Percentiles rank a stretch among this genome's conserved stretches.
Evolutionary conservation across 2,113 vertebrate species (phyloP).

Genomic region (Mionectes macconnelli): DNA sequence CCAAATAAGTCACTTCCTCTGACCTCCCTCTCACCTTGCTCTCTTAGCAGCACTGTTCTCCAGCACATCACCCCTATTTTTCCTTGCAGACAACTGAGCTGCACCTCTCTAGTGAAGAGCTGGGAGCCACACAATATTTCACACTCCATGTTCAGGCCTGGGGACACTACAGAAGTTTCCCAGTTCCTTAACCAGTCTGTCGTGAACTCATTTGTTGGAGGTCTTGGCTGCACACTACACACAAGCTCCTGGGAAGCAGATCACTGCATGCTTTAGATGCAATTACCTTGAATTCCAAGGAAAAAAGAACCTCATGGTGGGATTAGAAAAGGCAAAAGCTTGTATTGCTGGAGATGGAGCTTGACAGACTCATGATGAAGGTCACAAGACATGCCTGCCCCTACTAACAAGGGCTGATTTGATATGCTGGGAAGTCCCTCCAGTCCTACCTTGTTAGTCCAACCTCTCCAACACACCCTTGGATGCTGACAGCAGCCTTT

Average conservation of each 20-base stretch:
- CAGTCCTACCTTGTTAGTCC: not conserved
- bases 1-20: not conserved
- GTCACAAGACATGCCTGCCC: not conserved
- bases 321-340: conserved; percentile 35
- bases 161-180: not conserved
- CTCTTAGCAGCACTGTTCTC: not conserved
- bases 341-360: not conserved
- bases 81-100: not conserved
- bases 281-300: not conserved
- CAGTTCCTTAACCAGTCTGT: not conserved
- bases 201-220: not conserved
- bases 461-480: not conserved
- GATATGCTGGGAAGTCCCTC: not conserved
- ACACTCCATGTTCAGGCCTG: not conserved
- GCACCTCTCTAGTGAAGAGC: not conserved
- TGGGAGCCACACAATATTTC: not conserved
- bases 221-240: not conserved
- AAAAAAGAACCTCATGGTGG: not conserved
- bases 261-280: not conserved
- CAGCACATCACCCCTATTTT: not conserved
- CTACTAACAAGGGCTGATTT: conserved; percentile 11
- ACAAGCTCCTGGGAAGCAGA: not conserved
- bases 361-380: conserved; percentile 37
- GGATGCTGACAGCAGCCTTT: not conserved
- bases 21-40: not conserved